A percentile compares a stretch with the other conserved stretches of the same genome.
These are phyloP conservation scores for Cottoperca gobio DNA, from an alignment of 2,797 vertebrate species.

Conservation along the genomic window DNA sequence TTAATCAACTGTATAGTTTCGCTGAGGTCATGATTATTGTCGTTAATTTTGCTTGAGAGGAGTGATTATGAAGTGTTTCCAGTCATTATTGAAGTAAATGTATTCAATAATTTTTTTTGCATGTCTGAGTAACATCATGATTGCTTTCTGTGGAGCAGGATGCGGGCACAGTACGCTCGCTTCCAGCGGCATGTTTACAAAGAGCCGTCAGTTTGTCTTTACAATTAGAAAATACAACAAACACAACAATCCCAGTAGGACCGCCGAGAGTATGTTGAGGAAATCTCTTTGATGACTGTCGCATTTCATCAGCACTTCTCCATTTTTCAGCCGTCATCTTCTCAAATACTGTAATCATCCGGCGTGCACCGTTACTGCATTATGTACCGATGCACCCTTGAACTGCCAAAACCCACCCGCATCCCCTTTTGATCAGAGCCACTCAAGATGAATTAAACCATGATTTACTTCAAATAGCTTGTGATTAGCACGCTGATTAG, in stretches of 20 bases:
- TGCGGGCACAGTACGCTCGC: conserved; percentile 1
- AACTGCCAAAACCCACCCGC: conserved; percentile 33
- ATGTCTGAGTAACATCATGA: background rate
- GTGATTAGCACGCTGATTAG: conserved; percentile 61
- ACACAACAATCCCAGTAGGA: conserved; percentile 12
- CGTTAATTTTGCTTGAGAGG: background rate
- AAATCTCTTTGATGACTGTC: conserved; percentile 45
- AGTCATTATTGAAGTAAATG: conserved; percentile 3
- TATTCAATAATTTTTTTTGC: conserved; percentile 21
- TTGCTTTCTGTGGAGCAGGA: background rate
- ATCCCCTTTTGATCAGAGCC: conserved; percentile 63
- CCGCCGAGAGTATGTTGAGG: background rate
- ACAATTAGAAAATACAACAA: conserved; percentile 44
- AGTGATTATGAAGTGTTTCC: background rate
- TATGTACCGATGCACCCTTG: conserved; percentile 42
- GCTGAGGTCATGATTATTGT: background rate
- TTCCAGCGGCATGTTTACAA: conserved; percentile 38
- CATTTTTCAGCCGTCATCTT: conserved; percentile 26
- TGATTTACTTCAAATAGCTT: conserved; percentile 57
- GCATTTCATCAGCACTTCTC: conserved; percentile 28
- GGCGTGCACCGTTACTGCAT: conserved; percentile 18
- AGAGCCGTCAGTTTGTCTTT: conserved; percentile 38
- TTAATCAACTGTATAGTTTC: background rate
- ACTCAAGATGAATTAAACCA: conserved; percentile 66
- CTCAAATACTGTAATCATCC: conserved; percentile 32